Conservation (phyloP, 2,888 invertebrate species). For the Sesamia inferens region DNA sequence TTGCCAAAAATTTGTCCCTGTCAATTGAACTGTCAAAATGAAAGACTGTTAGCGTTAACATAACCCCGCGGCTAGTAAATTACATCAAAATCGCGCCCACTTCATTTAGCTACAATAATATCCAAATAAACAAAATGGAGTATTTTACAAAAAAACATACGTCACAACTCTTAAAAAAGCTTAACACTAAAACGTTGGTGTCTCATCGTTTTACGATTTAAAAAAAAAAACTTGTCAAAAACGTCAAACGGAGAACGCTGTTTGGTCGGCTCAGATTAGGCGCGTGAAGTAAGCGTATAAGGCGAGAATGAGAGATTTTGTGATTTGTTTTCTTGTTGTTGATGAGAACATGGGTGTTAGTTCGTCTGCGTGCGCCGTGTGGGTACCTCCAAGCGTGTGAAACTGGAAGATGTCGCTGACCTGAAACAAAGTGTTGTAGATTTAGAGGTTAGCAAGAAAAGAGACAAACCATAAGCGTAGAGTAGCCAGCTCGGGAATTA, state of each 20-base stretch:
- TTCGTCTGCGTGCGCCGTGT: constrained; percentile 85
- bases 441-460: constrained; percentile 58
- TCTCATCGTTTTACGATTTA: constrained; percentile 76
- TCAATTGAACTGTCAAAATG: neutral
- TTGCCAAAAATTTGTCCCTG: too few species aligned
- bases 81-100: constrained; percentile 34
- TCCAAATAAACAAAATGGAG: constrained; percentile 36
- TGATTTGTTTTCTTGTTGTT: constrained; percentile 67
- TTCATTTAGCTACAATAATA: constrained; percentile 11
- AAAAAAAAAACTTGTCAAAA: constrained; percentile 58
- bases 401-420: constrained; percentile 94
- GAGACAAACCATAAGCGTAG: too few species aligned
- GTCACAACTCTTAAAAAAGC: constrained; percentile 75
- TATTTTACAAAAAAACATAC: constrained; percentile 58
- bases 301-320: constrained; percentile 64
- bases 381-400: constrained; percentile 91
- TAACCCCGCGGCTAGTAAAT: neutral
- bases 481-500: too few species aligned
- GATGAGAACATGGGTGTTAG: constrained; percentile 82
- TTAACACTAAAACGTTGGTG: constrained; percentile 72
- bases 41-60: neutral
- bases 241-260: constrained; percentile 64
- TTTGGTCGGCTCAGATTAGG: constrained; percentile 67
- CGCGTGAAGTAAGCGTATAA: constrained; percentile 71
- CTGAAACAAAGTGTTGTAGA: constrained; percentile 71